Conservation (phyloP, 2,888 invertebrate species). For the Aphodius sticticus region DNA sequence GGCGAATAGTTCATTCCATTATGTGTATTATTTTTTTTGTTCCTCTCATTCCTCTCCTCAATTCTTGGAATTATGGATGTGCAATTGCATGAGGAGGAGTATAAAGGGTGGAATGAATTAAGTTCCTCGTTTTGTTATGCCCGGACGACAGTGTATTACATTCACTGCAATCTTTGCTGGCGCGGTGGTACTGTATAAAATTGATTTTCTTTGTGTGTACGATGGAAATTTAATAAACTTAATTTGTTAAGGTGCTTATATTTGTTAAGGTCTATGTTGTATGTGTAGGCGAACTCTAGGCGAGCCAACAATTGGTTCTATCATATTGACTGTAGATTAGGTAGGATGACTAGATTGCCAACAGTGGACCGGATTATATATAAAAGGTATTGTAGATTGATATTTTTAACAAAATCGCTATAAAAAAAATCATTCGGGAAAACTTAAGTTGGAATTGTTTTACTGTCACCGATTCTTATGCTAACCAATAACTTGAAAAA, state of each 20-base stretch:
- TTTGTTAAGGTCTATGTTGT: too few species aligned
- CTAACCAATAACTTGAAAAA: too few species aligned
- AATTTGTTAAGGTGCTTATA: not conserved
- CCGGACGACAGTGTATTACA: not conserved
- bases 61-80: not conserved
- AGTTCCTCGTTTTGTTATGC: not conserved
- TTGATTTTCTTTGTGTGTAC: not conserved
- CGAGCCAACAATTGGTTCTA: too few species aligned
- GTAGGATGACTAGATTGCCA: too few species aligned
- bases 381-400: too few species aligned
- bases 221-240: not conserved
- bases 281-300: too few species aligned
- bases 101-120: not conserved
- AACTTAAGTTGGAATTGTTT: too few species aligned
- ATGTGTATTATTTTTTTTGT: conserved; percentile 12
- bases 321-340: too few species aligned
- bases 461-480: too few species aligned
- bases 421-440: too few species aligned
- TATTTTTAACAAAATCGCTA: too few species aligned
- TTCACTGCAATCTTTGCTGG: not conserved
- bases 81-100: not conserved
- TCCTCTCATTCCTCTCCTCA: not conserved
- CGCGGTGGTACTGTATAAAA: not conserved
- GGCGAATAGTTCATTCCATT: conserved; percentile 12
- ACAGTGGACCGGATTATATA: too few species aligned